A percentile compares a stretch with the other conserved stretches of the same genome.
Conservation (phyloP, 2,888 invertebrate genomes). For the Cristatella mucedo region DNA sequence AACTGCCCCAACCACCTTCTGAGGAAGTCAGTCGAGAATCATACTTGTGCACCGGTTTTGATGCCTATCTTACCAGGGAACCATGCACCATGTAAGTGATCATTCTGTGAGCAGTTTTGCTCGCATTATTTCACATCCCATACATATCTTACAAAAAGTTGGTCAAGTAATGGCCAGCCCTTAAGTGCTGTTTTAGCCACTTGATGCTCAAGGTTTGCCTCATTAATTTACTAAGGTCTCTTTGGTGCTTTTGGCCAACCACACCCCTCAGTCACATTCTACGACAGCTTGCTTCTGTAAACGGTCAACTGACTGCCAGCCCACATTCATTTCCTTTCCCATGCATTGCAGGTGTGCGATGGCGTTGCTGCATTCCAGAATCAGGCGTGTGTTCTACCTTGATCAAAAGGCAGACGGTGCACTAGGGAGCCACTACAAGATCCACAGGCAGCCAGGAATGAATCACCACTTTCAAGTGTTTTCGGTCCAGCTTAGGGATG, state of each 20-base stretch:
- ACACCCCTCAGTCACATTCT: too few species aligned
- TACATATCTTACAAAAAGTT: too few species aligned
- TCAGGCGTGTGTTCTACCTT: constrained; percentile 60
- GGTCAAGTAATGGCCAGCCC: too few species aligned
- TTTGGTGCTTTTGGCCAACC: too few species aligned
- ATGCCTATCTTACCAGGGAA: constrained; percentile 63
- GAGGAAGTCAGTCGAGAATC: constrained; percentile 16
- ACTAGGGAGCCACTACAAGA: constrained; percentile 51
- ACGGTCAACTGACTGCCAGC: constrained; percentile 1
- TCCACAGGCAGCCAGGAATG: constrained; percentile 60
- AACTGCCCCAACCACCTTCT: too few species aligned
- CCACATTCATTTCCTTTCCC: constrained; percentile 5
- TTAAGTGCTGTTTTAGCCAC: too few species aligned
- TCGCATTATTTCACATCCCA: too few species aligned
- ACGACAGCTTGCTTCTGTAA: too few species aligned
- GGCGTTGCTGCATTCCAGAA: constrained; percentile 80
- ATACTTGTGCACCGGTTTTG: constrained; percentile 52
- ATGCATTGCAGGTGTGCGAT: constrained; percentile 63
- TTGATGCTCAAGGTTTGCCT: too few species aligned
- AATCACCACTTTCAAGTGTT: constrained; percentile 87
- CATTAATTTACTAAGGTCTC: too few species aligned
- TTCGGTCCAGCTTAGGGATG: too few species aligned
- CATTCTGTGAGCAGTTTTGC: too few species aligned
- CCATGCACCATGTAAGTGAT: constrained; percentile 62
- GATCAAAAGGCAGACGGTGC: constrained; percentile 49